Evolutionary conservation across 2,888 invertebrate genomes (phyloP).

Genomic region (Idaea dimidiata): DNA sequence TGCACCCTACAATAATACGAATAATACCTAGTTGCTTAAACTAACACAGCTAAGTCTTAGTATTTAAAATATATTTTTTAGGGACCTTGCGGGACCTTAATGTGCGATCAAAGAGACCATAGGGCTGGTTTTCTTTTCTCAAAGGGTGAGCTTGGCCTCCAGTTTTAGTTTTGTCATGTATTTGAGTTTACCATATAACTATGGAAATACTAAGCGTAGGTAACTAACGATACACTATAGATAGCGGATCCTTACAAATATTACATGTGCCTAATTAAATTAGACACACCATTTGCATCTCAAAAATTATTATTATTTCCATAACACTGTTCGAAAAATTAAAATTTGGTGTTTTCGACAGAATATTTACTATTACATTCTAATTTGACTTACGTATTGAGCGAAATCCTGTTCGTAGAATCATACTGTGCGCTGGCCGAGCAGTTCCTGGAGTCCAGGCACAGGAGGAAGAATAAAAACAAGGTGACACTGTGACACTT

Average conservation of each 20-base stretch:
- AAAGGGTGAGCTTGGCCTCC: no score
- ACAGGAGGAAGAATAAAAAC: conserved; percentile 60
- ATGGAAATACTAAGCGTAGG: no score
- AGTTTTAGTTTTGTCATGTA: no score
- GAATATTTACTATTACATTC: conserved; percentile 4
- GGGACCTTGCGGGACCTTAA: no score
- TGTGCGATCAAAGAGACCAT: no score
- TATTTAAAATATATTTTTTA: no score
- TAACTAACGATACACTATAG: not conserved
- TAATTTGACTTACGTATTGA: conserved; percentile 63
- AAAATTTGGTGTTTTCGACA: not conserved
- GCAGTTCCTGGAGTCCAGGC: conserved; percentile 69
- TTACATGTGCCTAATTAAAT: not conserved
- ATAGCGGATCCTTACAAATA: not conserved
- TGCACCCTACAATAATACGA: conserved; percentile 80
- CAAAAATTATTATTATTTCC: not conserved
- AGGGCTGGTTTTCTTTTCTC: no score
- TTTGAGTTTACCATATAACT: no score
- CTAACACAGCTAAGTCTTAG: no score
- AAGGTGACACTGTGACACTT: conserved; percentile 56
- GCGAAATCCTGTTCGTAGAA: conserved; percentile 59
- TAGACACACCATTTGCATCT: not conserved
- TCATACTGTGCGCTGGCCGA: conserved; percentile 69
- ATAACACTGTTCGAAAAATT: not conserved
- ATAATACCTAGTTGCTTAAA: not conserved